Evolutionary conservation across 2,888 invertebrate genomes (phyloP).

Genomic region (Drosophila hamatofila): DNA sequence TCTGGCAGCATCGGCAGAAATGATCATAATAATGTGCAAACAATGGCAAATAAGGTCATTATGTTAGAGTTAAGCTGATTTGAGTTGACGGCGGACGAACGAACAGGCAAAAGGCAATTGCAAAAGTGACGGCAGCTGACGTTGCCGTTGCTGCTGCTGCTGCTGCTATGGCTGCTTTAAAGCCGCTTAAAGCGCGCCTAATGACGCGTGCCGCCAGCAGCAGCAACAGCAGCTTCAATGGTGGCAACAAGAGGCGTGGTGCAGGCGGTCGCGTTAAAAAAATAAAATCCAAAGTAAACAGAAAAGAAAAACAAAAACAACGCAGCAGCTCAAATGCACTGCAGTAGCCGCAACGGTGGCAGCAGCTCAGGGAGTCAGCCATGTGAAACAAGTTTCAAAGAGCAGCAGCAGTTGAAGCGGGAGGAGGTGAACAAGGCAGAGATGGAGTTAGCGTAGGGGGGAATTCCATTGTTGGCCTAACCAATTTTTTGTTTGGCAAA

Average conservation of each 20-base stretch:
- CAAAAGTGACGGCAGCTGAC: constrained; percentile 68
- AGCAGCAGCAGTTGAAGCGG: background rate
- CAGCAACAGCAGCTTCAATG: constrained; percentile 16
- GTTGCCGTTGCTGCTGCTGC: constrained; percentile 11
- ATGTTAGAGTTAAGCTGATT: constrained; percentile 78
- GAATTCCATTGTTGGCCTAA: constrained; percentile 59
- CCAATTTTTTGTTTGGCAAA: constrained; percentile 59
- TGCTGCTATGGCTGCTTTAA: constrained; percentile 51
- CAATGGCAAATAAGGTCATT: constrained; percentile 81
- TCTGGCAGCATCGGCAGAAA: constrained; percentile 51
- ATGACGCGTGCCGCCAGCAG: constrained; percentile 74
- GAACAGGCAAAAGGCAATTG: constrained; percentile 61
- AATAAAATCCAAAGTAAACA: constrained; percentile 24
- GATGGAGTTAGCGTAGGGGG: constrained; percentile 16
- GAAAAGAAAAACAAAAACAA: constrained; percentile 21
- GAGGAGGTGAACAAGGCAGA: constrained; percentile 11
- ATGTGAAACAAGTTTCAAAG: constrained; percentile 74
- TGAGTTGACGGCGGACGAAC: constrained; percentile 58
- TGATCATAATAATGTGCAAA: constrained; percentile 77
- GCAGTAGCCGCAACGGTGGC: constrained; percentile 44
- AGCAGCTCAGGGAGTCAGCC: constrained; percentile 52
- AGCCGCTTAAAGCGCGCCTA: constrained; percentile 75
- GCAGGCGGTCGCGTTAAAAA: constrained; percentile 46
- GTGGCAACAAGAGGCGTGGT: constrained; percentile 56
- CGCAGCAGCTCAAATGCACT: constrained; percentile 57